Conservation (phyloP, 2,113 vertebrate genomes). For the Podiceps cristatus region DNA sequence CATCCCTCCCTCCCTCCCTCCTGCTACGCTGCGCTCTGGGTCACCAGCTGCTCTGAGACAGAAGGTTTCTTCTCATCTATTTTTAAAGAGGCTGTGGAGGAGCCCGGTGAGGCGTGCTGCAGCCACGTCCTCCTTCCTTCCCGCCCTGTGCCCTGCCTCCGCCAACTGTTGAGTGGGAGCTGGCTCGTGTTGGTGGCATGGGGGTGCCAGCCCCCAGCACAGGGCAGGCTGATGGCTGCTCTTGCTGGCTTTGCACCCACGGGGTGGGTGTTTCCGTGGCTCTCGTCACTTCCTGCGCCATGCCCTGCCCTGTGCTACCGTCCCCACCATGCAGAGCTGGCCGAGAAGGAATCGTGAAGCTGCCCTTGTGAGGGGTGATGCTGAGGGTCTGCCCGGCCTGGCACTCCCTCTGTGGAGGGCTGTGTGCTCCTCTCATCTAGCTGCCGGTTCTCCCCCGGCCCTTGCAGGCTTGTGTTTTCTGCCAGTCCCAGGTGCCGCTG, state of each 20-base stretch:
- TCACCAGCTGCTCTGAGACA: conserved; percentile 71
- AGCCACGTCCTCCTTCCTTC: not conserved
- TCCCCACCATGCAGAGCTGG: accelerated
- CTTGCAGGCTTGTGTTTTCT: not conserved
- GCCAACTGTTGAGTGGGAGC: not conserved
- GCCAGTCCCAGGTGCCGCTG: conserved; percentile 40
- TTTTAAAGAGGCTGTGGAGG: conserved; percentile 85
- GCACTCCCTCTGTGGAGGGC: not conserved
- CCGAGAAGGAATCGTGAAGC: not conserved
- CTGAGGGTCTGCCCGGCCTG: accelerated
- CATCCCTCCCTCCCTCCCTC: not conserved
- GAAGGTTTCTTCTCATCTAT: conserved; percentile 81
- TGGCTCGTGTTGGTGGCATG: accelerated
- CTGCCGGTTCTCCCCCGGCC: not conserved
- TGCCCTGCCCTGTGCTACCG: not conserved
- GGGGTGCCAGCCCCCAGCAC: accelerated
- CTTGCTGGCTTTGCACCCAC: accelerated
- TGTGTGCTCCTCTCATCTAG: not conserved
- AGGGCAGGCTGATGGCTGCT: accelerated
- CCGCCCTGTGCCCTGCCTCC: accelerated
- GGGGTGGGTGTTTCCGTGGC: not conserved
- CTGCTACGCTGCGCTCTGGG: not conserved
- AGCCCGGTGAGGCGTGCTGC: conserved; percentile 54
- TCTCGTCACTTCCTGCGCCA: accelerated
- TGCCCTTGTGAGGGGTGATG: accelerated